Evolutionary conservation across 2,113 vertebrate genomes (phyloP), one percentile per base, ranked within the genome.

Genomic region (Calonectris borealis): DNA sequence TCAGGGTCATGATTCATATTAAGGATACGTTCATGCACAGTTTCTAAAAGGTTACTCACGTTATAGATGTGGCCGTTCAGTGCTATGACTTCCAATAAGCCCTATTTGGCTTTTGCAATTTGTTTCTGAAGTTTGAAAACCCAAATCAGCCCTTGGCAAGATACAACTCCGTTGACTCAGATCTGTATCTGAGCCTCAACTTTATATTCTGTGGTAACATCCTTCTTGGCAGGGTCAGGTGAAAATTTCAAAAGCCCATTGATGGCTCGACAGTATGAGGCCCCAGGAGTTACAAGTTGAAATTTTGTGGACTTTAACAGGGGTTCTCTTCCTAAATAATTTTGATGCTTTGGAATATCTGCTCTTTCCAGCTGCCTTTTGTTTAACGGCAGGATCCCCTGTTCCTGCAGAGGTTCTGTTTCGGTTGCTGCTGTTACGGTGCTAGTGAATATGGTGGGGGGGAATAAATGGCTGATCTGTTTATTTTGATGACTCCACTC

Each of bases 371-470:
- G 32, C 32, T 93, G 84, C 46, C 58, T 95, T 92, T 62, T 84
- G 29, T 91, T 90, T 86, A 90, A 62, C 81, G 85, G 73, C 58
- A 85, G 75, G 86, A 85, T 55, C 32, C 26, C 7, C 73, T 64
- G 13, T 46, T 86, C 69, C 86, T 91, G 78, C 70, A 90, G 93
- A 95, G 62, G 66, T 80, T 95, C 73, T 91, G 32, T 61, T 93
- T 55, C 16, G 12, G 49, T 70, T 89, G 79, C 54, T 91, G 75
- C 78, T 83, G 32, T 73, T 80, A 87, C 7, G 3, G 29, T 42
- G 40, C 20, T 55, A 49, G 78, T 38, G 82, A 91, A 80, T 61
- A 52, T 15, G 21, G n/a, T 5, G 14, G 27, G 25, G n/a, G 29
- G 36, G 27, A 58, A 94, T 79, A 97, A 97, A 95, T 10, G 66